phyloP scores from a whole-genome alignment of 2,797 vertebrate species.

The Acestrorhynchus altus region DNA sequence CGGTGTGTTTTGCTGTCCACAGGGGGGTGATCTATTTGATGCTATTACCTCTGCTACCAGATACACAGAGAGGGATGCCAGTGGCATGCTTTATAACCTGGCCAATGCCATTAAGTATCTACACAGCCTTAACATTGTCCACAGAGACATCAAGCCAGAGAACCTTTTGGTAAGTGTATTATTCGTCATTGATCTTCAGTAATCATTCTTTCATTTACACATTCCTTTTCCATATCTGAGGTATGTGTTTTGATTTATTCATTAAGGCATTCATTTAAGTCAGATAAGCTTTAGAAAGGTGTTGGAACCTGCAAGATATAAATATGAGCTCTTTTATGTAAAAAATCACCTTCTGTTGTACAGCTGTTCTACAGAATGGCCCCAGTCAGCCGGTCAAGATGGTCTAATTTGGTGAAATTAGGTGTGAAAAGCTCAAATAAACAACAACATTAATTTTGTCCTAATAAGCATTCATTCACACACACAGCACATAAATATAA shows the following conservation, averaged over 20 bases:
- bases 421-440: too few relatives aligned
- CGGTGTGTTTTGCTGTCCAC: conserved; percentile 44
- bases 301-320: too few relatives aligned
- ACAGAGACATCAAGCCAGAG: conserved; percentile 97
- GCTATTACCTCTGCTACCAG: conserved; percentile 96
- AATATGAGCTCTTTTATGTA: too few relatives aligned
- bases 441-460: too few relatives aligned
- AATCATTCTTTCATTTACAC: neutral
- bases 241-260: neutral
- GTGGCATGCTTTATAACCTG: conserved; percentile 96
- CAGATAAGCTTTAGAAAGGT: too few relatives aligned
- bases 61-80: conserved; percentile 95
- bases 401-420: too few relatives aligned
- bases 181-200: neutral
- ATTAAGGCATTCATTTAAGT: too few relatives aligned
- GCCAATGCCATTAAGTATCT: conserved; percentile 97
- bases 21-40: conserved; percentile 98
- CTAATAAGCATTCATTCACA: too few relatives aligned
- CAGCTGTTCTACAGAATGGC: too few relatives aligned
- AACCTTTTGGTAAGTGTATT: conserved; percentile 90
- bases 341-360: too few relatives aligned
- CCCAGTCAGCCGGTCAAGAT: too few relatives aligned
- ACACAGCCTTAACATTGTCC: conserved; percentile 96
- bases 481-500: too few relatives aligned
- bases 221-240: neutral